These are phyloP conservation scores for Cryptoprocta ferox DNA, from an alignment of 2,797 vertebrate species.

Conservation along the genomic window DNA sequence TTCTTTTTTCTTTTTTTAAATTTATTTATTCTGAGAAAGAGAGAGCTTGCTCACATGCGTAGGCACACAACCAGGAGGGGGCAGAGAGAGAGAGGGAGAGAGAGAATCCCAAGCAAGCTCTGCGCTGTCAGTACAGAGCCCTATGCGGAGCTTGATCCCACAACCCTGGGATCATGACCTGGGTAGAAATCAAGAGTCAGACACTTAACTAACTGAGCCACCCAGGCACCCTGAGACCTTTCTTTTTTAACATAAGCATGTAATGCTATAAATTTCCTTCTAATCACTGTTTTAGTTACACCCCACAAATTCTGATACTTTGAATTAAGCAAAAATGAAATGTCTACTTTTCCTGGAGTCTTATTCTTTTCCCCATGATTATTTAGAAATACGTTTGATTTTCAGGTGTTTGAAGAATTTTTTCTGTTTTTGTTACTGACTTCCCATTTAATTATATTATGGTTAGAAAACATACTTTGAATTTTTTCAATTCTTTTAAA, in stretches of 20 bases:
- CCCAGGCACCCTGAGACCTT: not conserved
- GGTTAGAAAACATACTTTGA: not conserved
- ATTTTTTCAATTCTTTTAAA: not conserved
- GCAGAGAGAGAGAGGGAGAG: too few species aligned
- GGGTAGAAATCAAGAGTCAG: too few species aligned
- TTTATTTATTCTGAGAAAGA: too few species aligned
- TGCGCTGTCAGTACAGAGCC: too few species aligned
- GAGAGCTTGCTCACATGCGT: too few species aligned
- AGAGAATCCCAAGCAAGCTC: too few species aligned
- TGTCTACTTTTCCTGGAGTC: not conserved
- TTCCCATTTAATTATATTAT: not conserved
- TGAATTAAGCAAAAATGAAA: not conserved
- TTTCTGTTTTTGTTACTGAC: not conserved
- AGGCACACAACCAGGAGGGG: too few species aligned
- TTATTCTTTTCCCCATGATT: not conserved
- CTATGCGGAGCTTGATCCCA: too few species aligned
- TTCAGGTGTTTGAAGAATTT: not conserved
- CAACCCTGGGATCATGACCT: too few species aligned
- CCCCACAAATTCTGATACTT: not conserved
- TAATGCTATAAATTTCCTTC: not conserved
- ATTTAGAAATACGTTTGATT: not conserved
- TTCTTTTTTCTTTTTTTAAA: too few species aligned
- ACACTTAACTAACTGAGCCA: too few species aligned
- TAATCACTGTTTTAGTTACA: not conserved
- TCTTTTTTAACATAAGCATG: not conserved